Evolutionary conservation across 2,888 invertebrate genomes (phyloP).

Genomic region (Sepiola atlantica): DNA sequence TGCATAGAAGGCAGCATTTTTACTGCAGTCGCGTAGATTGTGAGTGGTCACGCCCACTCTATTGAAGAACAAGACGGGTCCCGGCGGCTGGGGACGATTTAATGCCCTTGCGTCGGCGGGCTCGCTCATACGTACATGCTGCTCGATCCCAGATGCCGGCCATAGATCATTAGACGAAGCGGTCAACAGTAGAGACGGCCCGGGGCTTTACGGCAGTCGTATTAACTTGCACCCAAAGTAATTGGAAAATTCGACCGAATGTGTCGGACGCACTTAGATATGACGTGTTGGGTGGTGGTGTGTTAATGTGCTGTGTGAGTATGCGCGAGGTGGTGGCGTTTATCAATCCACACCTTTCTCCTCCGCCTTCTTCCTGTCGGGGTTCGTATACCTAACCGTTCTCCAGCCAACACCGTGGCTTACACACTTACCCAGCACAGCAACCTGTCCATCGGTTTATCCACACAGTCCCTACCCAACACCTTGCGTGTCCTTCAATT

Average conservation of each 20-base stretch:
- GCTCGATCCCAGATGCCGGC: slow-evolving; percentile 23
- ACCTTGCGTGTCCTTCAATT: neutral
- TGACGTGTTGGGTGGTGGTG: slow-evolving; percentile 19
- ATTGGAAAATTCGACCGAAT: slow-evolving; percentile 19
- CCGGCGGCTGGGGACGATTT: slow-evolving; percentile 6
- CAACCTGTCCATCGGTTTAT: neutral
- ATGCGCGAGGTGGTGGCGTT: neutral
- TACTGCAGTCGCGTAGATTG: slow-evolving; percentile 20
- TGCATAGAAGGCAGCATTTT: slow-evolving; percentile 23
- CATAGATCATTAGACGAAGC: slow-evolving; percentile 22
- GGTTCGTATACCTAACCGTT: neutral
- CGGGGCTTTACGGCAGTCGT: slow-evolving; percentile 22
- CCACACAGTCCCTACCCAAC: neutral
- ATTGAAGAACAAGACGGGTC: neutral
- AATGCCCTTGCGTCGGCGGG: slow-evolving; percentile 32
- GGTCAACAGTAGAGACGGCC: slow-evolving; percentile 22
- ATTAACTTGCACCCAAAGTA: slow-evolving; percentile 32
- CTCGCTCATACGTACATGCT: slow-evolving; percentile 32
- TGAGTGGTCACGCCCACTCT: slow-evolving; percentile 21
- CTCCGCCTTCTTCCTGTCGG: slow-evolving; percentile 15
- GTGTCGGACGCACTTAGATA: slow-evolving; percentile 32
- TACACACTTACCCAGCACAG: neutral
- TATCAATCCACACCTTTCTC: slow-evolving; percentile 1
- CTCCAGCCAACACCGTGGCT: neutral
- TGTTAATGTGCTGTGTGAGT: slow-evolving; percentile 10